phyloP scores from a whole-genome alignment of 2,797 vertebrate genomes.

The Acipenser ruthenus region DNA sequence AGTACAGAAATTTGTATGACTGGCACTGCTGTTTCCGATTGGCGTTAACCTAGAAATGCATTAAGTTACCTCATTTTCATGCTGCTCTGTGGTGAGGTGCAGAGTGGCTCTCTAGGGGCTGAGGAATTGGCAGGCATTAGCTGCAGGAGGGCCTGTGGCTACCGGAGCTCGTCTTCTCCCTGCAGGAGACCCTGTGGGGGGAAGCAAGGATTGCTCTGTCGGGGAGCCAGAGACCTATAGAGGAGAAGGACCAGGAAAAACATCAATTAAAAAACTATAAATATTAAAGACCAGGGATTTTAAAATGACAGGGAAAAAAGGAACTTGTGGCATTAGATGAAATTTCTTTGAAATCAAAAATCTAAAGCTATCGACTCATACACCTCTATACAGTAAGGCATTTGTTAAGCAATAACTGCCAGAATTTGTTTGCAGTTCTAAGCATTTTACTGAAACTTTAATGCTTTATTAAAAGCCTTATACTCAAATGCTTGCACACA shows the following conservation, averaged over 20 bases:
- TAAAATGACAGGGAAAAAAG: conserved; percentile 54
- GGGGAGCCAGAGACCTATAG: conserved; percentile 43
- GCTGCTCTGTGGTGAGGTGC: conserved; percentile 4
- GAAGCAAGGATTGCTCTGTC: conserved; percentile 38
- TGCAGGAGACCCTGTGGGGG: conserved; percentile 48
- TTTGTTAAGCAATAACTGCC: no score
- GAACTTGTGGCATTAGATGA: conserved; percentile 38
- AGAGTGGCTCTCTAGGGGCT: background rate
- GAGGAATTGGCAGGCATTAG: conserved; percentile 13
- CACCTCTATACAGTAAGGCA: no score
- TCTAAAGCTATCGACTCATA: no score
- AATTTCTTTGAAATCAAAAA: conserved; percentile 42
- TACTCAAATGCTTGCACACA: no score
- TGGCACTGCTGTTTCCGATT: background rate
- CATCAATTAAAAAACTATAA: conserved; percentile 74
- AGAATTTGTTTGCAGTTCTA: no score
- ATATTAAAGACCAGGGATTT: conserved; percentile 70
- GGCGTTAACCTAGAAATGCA: background rate
- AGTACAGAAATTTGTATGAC: conserved; percentile 2
- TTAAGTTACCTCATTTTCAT: conserved; percentile 6
- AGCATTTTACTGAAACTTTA: no score
- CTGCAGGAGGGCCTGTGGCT: conserved; percentile 12
- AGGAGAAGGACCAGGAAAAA: conserved; percentile 54
- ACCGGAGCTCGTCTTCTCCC: conserved; percentile 10
- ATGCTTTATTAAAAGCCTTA: no score